phyloP scores from a whole-genome alignment of 1,140 invertebrate genomes.

The Psix sp. region DNA sequence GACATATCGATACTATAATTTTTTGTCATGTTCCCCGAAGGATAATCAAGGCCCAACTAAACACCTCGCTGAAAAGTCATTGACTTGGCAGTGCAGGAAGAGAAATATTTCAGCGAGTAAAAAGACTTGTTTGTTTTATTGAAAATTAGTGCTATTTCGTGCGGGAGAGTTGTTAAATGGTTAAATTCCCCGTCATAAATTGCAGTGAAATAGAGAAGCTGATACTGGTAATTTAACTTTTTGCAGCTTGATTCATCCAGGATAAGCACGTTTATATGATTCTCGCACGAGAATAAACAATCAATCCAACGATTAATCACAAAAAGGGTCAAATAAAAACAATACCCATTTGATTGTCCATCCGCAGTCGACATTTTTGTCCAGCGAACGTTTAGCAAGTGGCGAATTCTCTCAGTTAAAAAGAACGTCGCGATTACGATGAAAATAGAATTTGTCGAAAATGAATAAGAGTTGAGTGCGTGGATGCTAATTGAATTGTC shows the following conservation, averaged over 20 bases:
- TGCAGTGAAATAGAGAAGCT: conserved; percentile 3
- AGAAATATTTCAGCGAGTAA: background rate
- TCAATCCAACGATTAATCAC: background rate
- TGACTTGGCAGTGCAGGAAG: too few relatives aligned
- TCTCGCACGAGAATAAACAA: conserved; percentile 3
- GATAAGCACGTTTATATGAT: conserved; percentile 1
- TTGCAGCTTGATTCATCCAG: background rate
- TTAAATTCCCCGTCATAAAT: conserved; percentile 7
- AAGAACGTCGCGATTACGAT: too few relatives aligned
- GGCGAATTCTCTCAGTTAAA: too few relatives aligned
- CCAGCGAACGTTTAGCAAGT: too few relatives aligned
- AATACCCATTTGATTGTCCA: too few relatives aligned
- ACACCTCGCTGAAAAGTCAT: too few relatives aligned
- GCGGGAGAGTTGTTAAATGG: conserved; percentile 7
- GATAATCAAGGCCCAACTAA: too few relatives aligned
- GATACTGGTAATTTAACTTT: background rate
- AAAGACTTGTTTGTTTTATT: conserved; percentile 1
- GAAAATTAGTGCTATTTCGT: conserved; percentile 6
- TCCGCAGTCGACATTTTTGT: too few relatives aligned
- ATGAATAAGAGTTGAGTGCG: conserved; percentile 28
- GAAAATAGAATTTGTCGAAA: background rate
- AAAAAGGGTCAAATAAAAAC: background rate
- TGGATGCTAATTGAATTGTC: conserved; percentile 74
- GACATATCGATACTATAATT: too few relatives aligned
- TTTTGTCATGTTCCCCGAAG: too few relatives aligned